Conservation (phyloP, 2,113 vertebrate species). For the Amazona vittata region DNA sequence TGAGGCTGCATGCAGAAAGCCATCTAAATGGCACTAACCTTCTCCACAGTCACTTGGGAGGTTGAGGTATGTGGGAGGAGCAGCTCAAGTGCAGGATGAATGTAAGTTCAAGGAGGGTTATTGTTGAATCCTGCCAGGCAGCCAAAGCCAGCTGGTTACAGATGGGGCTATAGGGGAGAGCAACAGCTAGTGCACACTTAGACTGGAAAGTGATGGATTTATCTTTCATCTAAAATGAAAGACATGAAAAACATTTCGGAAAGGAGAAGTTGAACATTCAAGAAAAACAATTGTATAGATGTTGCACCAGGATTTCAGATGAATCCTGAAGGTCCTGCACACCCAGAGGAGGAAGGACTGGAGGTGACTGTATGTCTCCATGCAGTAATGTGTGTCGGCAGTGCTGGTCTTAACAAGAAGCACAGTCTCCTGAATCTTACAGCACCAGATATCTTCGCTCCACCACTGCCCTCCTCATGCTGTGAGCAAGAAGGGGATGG, state of each 20-base stretch:
- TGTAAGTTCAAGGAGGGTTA: neutral
- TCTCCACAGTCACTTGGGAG: neutral
- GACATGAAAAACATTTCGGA: neutral
- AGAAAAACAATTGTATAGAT: neutral
- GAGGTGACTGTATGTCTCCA: neutral
- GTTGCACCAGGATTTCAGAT: neutral
- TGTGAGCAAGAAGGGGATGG: neutral
- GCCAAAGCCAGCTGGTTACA: neutral
- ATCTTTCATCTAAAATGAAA: neutral
- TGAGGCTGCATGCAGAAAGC: neutral
- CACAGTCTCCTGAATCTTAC: neutral
- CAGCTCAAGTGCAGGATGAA: neutral
- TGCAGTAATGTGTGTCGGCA: neutral
- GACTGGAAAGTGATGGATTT: neutral
- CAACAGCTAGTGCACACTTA: neutral
- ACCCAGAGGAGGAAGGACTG: neutral
- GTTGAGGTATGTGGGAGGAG: neutral
- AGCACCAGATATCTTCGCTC: fast-evolving
- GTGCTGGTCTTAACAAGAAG: neutral
- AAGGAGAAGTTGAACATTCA: neutral
- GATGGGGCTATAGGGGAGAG: neutral
- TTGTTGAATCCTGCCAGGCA: neutral
- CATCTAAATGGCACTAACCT: neutral
- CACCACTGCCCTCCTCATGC: neutral
- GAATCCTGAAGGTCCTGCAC: neutral